These are phyloP conservation scores for Chinchilla lanigera DNA, from an alignment of 2,113 vertebrate species.

Conservation along the genomic window DNA sequence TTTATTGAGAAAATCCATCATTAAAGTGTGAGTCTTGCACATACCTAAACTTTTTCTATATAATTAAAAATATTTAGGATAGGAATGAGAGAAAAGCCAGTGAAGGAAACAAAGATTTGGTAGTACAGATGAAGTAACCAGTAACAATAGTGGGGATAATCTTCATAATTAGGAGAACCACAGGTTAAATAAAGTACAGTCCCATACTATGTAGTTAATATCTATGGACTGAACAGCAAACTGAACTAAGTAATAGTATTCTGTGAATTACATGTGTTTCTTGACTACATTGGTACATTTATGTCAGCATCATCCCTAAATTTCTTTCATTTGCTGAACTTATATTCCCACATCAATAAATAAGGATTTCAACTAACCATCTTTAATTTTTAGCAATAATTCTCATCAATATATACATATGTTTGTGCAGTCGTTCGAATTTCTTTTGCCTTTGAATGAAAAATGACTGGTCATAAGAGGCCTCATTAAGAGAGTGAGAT, in stretches of 20 bases:
- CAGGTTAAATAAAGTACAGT: background rate
- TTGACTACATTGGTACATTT: constrained; percentile 6
- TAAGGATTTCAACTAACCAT: background rate
- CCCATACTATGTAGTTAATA: background rate
- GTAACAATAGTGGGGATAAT: background rate
- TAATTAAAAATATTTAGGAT: background rate
- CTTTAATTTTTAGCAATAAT: constrained; percentile 1
- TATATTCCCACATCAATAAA: background rate
- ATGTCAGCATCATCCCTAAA: background rate
- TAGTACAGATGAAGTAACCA: background rate
- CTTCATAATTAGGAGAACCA: constrained; percentile 11
- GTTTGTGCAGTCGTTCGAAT: background rate
- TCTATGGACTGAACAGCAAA: background rate
- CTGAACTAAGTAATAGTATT: background rate
- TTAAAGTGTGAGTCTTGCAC: background rate
- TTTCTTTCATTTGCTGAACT: constrained; percentile 12
- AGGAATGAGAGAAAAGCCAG: background rate
- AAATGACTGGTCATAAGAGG: background rate
- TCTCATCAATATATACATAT: background rate
- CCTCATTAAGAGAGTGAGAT: background rate
- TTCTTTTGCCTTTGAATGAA: background rate
- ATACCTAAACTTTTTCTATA: background rate
- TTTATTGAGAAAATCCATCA: background rate
- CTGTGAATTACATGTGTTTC: background rate
- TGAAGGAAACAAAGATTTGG: background rate